A percentile compares a stretch with the other conserved stretches of the same genome.
These are phyloP conservation scores for Blastobasis lacticolella DNA, from an alignment of 2,888 invertebrate species.

Conservation along the genomic window DNA sequence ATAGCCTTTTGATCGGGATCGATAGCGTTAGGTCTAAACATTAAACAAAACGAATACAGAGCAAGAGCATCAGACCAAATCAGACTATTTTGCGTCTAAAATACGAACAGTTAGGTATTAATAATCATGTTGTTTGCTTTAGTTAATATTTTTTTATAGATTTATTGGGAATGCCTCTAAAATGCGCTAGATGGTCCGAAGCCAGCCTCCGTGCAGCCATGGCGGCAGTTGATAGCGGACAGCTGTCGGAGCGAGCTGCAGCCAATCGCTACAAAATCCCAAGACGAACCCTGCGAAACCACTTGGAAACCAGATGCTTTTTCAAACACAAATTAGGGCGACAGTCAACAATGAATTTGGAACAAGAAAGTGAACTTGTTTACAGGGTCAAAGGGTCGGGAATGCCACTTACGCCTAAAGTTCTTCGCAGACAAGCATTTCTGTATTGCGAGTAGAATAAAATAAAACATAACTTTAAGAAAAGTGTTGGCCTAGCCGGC, in stretches of 20 bases:
- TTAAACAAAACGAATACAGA: too few relatives aligned
- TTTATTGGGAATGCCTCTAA: background rate
- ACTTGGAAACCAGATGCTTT: background rate
- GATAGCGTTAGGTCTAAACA: too few relatives aligned
- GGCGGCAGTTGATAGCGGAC: background rate
- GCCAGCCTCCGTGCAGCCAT: background rate
- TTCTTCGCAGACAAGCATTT: background rate
- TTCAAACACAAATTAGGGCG: background rate
- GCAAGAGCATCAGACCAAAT: too few relatives aligned
- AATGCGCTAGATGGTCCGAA: background rate
- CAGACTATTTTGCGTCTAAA: background rate
- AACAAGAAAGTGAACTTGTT: background rate
- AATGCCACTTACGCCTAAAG: background rate
- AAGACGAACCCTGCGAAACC: background rate
- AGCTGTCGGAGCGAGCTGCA: background rate
- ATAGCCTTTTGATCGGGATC: too few relatives aligned
- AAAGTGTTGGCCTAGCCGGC: background rate
- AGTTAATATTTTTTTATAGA: background rate
- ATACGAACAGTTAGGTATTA: slow-evolving; percentile 1
- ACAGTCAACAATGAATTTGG: background rate
- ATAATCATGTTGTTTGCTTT: background rate
- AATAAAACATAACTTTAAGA: background rate
- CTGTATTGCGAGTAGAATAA: background rate
- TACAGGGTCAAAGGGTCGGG: background rate
- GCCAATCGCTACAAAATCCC: background rate